phyloP scores from a whole-genome alignment of 2,888 invertebrate genomes.

The Pammene fasciana region DNA sequence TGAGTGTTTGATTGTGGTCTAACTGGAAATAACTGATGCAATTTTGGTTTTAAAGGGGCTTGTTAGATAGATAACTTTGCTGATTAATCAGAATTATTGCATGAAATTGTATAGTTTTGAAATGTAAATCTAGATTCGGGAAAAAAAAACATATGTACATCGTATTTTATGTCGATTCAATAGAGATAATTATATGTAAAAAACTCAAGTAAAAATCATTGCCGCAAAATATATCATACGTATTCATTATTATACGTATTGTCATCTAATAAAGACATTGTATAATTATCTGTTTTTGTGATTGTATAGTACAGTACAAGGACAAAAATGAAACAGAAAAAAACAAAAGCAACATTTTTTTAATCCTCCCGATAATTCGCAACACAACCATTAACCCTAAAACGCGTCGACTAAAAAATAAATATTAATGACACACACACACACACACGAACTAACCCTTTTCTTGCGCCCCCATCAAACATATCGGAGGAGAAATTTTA shows the following conservation, averaged over 20 bases:
- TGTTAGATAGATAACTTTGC: not conserved
- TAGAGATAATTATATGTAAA: not conserved
- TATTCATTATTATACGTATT: not conserved
- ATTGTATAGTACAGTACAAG: not conserved
- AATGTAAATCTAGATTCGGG: too few species aligned
- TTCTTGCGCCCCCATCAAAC: slow-evolving; percentile 66
- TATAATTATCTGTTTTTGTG: not conserved
- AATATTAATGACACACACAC: slow-evolving; percentile 74
- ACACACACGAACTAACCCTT: slow-evolving; percentile 67
- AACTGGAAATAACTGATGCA: slow-evolving; percentile 8
- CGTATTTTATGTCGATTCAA: too few species aligned
- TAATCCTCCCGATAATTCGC: slow-evolving; percentile 26
- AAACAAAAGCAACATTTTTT: slow-evolving; percentile 13
- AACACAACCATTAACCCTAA: slow-evolving; percentile 33
- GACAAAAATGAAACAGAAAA: slow-evolving; percentile 4
- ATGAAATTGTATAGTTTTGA: not conserved
- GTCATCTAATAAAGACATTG: not conserved
- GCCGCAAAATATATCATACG: not conserved
- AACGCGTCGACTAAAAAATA: slow-evolving; percentile 56
- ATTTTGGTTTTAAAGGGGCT: not conserved
- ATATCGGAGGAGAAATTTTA: slow-evolving; percentile 68
- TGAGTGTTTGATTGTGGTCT: slow-evolving; percentile 23
- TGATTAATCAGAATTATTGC: not conserved
- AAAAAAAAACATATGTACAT: too few species aligned
- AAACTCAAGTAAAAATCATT: not conserved